phyloP scores from a whole-genome alignment of 2,797 vertebrate species.

The Manis pentadactyla region DNA sequence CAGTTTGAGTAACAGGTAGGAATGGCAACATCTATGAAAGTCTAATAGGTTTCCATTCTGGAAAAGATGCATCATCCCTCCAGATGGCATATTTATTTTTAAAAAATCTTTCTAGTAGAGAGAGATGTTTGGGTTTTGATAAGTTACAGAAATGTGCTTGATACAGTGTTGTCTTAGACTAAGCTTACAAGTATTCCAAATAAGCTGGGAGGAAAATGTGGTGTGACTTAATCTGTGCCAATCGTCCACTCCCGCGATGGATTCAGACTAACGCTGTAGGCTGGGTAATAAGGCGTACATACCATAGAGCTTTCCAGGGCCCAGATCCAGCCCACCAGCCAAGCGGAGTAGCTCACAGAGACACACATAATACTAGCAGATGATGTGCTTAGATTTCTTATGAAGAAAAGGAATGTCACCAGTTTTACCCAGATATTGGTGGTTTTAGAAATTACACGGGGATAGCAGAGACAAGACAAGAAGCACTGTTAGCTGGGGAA shows the following conservation, averaged over 20 bases:
- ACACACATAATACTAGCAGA: neutral
- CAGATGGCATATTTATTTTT: neutral
- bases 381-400: conserved; percentile 27
- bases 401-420: conserved; percentile 35
- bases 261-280: conserved; percentile 44
- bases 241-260: neutral
- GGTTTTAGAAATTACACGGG: conserved; percentile 36
- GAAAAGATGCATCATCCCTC: conserved; percentile 28
- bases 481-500: neutral
- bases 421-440: conserved; percentile 27
- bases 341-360: neutral
- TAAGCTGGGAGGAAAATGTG: conserved; percentile 39
- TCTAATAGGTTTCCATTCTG: conserved; percentile 20
- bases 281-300: neutral
- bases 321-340: neutral
- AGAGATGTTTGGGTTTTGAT: conserved; percentile 26
- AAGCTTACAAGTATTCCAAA: conserved; percentile 39
- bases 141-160: conserved; percentile 37
- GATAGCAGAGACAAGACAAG: neutral
- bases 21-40: neutral
- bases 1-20: conserved; percentile 19
- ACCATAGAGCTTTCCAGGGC: neutral
- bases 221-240: conserved; percentile 13
- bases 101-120: neutral
- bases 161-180: conserved; percentile 27